Conservation (phyloP, 2,888 invertebrate species). For the Yponomeuta cagnagella region DNA sequence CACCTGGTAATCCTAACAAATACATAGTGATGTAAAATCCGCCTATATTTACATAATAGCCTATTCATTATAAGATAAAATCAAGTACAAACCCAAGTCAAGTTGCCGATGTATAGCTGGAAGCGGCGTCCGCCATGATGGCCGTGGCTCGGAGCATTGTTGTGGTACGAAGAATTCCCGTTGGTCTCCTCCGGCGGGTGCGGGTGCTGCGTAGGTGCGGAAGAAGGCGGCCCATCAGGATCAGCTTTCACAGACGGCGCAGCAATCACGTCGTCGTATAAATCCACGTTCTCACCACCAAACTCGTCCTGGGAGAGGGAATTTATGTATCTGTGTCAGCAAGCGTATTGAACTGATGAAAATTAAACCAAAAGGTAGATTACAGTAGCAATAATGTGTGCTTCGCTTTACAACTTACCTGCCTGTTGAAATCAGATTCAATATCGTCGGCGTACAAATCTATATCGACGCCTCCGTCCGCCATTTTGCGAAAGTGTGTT, state of each 20-base stretch:
- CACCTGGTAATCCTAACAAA: conserved; percentile 29
- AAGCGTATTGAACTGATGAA: not conserved
- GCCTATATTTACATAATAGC: conserved; percentile 56
- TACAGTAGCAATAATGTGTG: not conserved
- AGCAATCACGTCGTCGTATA: conserved; percentile 96
- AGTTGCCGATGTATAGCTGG: conserved; percentile 97
- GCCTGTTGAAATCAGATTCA: conserved; percentile 90
- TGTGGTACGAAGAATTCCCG: conserved; percentile 80
- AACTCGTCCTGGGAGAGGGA: conserved; percentile 81
- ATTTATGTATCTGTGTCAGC: not conserved
- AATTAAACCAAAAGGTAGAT: conserved; percentile 8
- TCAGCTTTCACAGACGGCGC: conserved; percentile 80
- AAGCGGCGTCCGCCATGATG: conserved; percentile 87
- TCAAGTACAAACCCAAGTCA: conserved; percentile 92
- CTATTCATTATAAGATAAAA: conserved; percentile 49
- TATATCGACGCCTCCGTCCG: conserved; percentile 95
- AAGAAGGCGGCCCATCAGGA: conserved; percentile 74
- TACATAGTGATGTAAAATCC: conserved; percentile 35
- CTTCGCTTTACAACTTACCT: conserved; percentile 46
- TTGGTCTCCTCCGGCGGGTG: conserved; percentile 81
- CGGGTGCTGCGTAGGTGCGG: conserved; percentile 68
- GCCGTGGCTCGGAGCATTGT: conserved; percentile 82
- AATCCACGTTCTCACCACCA: conserved; percentile 91
- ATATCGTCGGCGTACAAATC: conserved; percentile 98
- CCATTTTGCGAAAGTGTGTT: conserved; percentile 77